Evolutionary conservation across 2,888 invertebrate species (phyloP), one percentile per base, ranked within the genome.

Genomic region (Venusia cambrica): DNA sequence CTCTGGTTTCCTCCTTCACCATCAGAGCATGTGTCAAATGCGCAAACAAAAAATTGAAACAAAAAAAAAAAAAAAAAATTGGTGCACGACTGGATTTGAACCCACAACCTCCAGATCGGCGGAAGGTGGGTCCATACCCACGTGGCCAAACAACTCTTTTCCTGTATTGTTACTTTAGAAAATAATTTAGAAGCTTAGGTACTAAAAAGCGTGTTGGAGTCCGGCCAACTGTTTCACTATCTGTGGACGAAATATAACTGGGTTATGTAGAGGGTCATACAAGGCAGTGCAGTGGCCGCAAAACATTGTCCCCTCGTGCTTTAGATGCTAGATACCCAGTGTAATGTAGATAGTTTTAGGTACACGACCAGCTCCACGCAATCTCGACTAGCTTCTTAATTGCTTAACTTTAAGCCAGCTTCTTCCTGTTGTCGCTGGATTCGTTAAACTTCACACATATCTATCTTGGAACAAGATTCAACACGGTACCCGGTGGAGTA

Each of bases 321-420:
- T 64, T 59, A 65, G 55, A 59, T 61, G 51, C 48, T 51, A 62
- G 56, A 67, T 68, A 67, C 64, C 58, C 61, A 67, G 61, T 62
- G 76, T 78, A 83, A 81, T 78, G 76, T 74, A 81, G 81, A 80
- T 81, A 83, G 84, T 87, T 85, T 79, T 73, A 64, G 70, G 67
- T 65, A 38, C 26, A 74, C 65, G 75, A 87, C 35, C 19, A 31
- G 40, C 58, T 61, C 59, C 63, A 67, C 73, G 75, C 78, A 80
- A 81, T 79, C 81, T 73, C 70, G 62, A 59, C 65, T 69, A 70
- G 73, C 65, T 73, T 69, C 78, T 76, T 85, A 85, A 85, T 84
- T 87, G 76, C 80, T 73, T 74, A 77, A 85, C 78, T 87, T 87
- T 72, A 71, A 66, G 31, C 22, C 35, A 57, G 57, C 65, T 62